These are phyloP conservation scores for Lepilemur septentrionalis DNA, from an alignment of 2,797 vertebrate species.

Conservation along the genomic window DNA sequence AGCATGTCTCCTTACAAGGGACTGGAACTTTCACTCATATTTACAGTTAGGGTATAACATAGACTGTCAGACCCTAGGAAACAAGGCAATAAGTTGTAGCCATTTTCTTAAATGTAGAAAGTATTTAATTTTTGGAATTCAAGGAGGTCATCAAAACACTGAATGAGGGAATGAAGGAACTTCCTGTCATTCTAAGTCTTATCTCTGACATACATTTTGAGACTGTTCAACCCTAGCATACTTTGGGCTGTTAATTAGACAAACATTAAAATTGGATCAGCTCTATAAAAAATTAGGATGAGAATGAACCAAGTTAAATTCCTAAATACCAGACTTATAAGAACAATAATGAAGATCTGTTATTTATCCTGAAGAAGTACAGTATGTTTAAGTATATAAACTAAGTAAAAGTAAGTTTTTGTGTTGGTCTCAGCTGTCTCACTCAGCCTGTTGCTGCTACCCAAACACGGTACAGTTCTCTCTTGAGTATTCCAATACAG, in stretches of 20 bases:
- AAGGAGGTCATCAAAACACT: not conserved
- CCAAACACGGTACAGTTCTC: not conserved
- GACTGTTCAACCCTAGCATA: not conserved
- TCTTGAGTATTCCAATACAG: not conserved
- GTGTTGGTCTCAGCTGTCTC: not conserved
- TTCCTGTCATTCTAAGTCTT: not conserved
- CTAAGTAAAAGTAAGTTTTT: not conserved
- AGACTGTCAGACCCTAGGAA: not conserved
- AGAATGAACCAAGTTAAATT: not conserved
- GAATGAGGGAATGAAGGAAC: not conserved
- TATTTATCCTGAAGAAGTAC: not conserved
- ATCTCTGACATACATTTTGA: not conserved
- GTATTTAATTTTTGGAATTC: not conserved
- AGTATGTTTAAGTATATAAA: not conserved
- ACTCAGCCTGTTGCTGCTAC: not conserved
- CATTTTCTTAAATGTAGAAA: not conserved
- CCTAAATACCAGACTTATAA: not conserved
- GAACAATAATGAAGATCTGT: not conserved
- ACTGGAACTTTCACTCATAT: not conserved
- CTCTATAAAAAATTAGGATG: not conserved
- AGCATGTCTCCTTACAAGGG: not conserved
- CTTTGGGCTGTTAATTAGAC: not conserved
- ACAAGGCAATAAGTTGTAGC: not conserved
- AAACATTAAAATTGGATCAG: not conserved
- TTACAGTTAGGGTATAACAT: not conserved